These are phyloP conservation scores for Zoroaster sp. DNA, from an alignment of 53 echinoderm and acorn worm genomes.

Conservation along the genomic window DNA sequence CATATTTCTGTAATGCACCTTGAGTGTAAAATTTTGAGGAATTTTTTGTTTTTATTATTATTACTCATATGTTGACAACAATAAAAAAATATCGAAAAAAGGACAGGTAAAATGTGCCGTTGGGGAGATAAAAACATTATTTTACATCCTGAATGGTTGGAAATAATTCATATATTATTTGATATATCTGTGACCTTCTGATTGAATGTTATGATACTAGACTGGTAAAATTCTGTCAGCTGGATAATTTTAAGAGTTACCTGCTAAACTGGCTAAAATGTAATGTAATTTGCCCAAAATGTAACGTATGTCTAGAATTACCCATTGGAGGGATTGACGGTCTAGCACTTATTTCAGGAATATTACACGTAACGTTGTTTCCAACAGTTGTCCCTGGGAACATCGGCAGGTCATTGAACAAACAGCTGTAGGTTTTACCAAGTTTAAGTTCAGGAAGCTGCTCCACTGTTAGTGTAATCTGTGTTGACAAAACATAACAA, in stretches of 20 bases:
- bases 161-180: background rate
- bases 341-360: constrained; percentile 6
- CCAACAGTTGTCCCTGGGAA: background rate
- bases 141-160: background rate
- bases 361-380: constrained; percentile 13
- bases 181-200: background rate
- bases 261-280: too few species aligned
- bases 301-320: background rate
- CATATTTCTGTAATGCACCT: background rate
- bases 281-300: too few species aligned
- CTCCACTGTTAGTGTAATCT: constrained; percentile 41
- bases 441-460: constrained; percentile 25
- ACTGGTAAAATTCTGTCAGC: too few species aligned
- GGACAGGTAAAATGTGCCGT: background rate
- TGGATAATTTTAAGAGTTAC: too few species aligned
- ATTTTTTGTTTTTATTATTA: background rate
- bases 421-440: constrained; percentile 49
- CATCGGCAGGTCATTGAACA: background rate
- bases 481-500: too few species aligned
- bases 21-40: background rate
- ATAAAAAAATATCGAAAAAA: too few species aligned
- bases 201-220: too few species aligned
- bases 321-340: background rate
- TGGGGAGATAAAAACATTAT: background rate
- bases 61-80: too few species aligned